Evolutionary conservation across 1,140 invertebrate species (phyloP).

Genomic region (Charaxes varanes): DNA sequence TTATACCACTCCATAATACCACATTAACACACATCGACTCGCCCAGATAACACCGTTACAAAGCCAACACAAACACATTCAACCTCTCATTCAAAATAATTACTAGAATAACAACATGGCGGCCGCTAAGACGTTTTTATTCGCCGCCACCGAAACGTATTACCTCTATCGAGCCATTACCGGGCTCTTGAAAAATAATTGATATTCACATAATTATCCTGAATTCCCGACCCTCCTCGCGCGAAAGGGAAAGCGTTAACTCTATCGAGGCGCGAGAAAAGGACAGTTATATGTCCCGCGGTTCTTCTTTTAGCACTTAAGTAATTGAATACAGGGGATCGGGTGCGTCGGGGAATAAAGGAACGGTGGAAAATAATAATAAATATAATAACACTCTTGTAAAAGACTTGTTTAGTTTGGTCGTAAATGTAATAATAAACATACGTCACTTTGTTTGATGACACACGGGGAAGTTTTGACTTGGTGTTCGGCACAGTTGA

Average conservation of each 20-base stretch:
- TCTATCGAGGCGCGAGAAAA: slow-evolving; percentile 21
- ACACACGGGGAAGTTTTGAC: slow-evolving; percentile 4
- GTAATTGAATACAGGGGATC: slow-evolving; percentile 65
- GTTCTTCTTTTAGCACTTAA: slow-evolving; percentile 57
- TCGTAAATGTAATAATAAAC: slow-evolving; percentile 57
- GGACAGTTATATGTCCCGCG: slow-evolving; percentile 32
- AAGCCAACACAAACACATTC: slow-evolving; percentile 2
- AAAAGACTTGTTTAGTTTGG: slow-evolving; percentile 33
- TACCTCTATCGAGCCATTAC: slow-evolving; percentile 56
- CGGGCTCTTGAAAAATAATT: slow-evolving; percentile 60
- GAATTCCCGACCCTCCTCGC: slow-evolving; percentile 42
- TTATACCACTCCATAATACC: slow-evolving; percentile 2
- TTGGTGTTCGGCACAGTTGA: too few species aligned
- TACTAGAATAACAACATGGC: slow-evolving; percentile 49
- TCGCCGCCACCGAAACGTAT: slow-evolving; percentile 48
- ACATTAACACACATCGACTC: slow-evolving; percentile 4
- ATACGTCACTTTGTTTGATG: slow-evolving; percentile 34
- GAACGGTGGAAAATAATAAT: slow-evolving; percentile 59
- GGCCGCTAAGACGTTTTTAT: slow-evolving; percentile 47
- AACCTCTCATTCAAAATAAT: slow-evolving; percentile 33
- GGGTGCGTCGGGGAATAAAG: slow-evolving; percentile 49
- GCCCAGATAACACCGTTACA: slow-evolving; percentile 10
- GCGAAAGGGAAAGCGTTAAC: slow-evolving; percentile 20
- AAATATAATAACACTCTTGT: slow-evolving; percentile 49
- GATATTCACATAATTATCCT: slow-evolving; percentile 63